These are phyloP conservation scores for Sinhomidia bicolor DNA, from an alignment of 2,888 invertebrate species.

Conservation along the genomic window DNA sequence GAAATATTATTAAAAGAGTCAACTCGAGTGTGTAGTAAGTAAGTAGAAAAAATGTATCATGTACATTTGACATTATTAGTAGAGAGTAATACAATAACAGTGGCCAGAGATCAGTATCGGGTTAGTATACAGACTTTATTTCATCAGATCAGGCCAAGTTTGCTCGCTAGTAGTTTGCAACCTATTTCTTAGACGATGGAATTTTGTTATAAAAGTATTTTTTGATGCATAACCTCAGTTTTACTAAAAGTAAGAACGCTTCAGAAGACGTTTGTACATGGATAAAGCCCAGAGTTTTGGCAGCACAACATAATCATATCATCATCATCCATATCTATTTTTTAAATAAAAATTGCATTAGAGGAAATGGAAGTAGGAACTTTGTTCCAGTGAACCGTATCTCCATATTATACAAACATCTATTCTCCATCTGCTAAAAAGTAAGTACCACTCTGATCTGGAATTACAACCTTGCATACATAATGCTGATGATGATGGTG, in stretches of 20 bases:
- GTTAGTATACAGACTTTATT: slow-evolving; percentile 11
- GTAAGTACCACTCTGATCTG: background rate
- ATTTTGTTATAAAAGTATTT: background rate
- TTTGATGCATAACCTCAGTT: background rate
- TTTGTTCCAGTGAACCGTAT: slow-evolving; percentile 2
- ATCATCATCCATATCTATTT: background rate
- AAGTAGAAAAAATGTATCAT: background rate
- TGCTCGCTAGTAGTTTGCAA: background rate
- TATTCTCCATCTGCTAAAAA: background rate
- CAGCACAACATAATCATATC: background rate
- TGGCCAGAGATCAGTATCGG: background rate
- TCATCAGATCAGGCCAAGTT: slow-evolving; percentile 36
- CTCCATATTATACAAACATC: background rate
- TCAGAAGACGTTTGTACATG: background rate
- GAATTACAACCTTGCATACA: slow-evolving; percentile 39
- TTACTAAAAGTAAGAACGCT: background rate
- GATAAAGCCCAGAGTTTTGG: background rate
- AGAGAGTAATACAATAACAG: slow-evolving; percentile 7
- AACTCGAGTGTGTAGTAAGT: background rate
- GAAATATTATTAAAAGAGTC: slow-evolving; percentile 38
- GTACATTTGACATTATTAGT: slow-evolving; percentile 44
- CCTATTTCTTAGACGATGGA: background rate
- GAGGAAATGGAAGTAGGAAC: background rate
- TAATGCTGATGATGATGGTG: background rate
- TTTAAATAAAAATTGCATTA: slow-evolving; percentile 7